These are phyloP conservation scores for Paramacrobiotus metropolitanus DNA, from an alignment of 1,140 invertebrate genomes.

Conservation along the genomic window DNA sequence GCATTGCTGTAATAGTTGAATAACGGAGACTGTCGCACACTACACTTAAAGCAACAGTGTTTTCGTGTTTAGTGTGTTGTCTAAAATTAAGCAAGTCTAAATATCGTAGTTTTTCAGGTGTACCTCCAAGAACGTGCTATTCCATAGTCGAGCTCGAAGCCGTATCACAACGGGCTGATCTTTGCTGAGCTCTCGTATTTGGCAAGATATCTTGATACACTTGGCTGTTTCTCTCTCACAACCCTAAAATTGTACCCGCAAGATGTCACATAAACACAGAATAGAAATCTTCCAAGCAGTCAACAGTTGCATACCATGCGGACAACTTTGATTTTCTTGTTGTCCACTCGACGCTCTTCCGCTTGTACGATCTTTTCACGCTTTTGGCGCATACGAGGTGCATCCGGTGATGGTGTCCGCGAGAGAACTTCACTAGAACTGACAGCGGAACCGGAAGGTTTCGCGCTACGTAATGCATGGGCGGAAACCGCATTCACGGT, in stretches of 20 bases:
- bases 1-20: too few relatives aligned
- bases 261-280: neutral
- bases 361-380: neutral
- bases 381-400: neutral
- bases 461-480: neutral
- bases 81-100: too few relatives aligned
- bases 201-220: conserved; percentile 59
- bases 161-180: conserved; percentile 48
- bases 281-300: neutral
- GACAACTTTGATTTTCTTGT: neutral
- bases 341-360: neutral
- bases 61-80: too few relatives aligned
- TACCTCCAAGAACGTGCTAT: conserved; percentile 51
- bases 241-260: conserved; percentile 33
- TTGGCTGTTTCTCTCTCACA: conserved; percentile 51
- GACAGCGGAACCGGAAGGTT: neutral
- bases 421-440: neutral
- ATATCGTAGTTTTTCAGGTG: too few relatives aligned
- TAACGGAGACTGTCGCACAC: too few relatives aligned
- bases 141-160: conserved; percentile 59
- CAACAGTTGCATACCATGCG: neutral
- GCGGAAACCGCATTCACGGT: neutral
- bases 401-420: neutral
- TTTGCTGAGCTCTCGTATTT: conserved; percentile 43
- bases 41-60: too few relatives aligned